These are phyloP conservation scores for Drosophila parabipectinata DNA, from an alignment of 1,140 invertebrate species.

Conservation along the genomic window DNA sequence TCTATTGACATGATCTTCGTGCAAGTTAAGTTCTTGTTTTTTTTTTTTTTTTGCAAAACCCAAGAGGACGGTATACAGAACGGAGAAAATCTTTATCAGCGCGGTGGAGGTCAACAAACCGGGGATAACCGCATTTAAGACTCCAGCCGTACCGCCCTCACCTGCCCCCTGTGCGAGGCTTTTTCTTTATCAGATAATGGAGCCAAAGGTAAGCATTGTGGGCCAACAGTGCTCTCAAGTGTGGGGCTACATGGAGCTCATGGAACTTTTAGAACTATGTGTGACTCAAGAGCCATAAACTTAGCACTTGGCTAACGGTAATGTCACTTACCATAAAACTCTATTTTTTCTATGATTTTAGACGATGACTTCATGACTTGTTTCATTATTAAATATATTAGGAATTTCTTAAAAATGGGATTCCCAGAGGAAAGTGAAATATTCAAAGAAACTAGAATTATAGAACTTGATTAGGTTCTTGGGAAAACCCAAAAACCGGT, in stretches of 20 bases:
- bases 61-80: constrained; percentile 8
- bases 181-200: constrained; percentile 73
- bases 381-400: background rate
- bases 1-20: constrained; percentile 76
- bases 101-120: constrained; percentile 69
- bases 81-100: constrained; percentile 69
- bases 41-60: constrained; percentile 47
- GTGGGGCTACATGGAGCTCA: background rate
- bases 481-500: background rate
- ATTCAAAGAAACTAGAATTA: background rate
- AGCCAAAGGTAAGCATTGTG: constrained; percentile 55
- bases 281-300: constrained; percentile 76
- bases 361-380: too few species aligned
- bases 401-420: background rate
- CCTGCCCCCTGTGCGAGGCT: background rate
- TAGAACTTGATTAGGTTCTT: background rate
- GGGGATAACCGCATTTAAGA: constrained; percentile 25
- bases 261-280: constrained; percentile 2
- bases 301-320: constrained; percentile 62
- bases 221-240: constrained; percentile 26
- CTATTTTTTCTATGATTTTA: constrained; percentile 36
- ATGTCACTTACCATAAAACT: constrained; percentile 52
- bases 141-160: constrained; percentile 11
- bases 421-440: background rate
- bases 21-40: constrained; percentile 43